phyloP scores from a whole-genome alignment of 2,888 invertebrate species.

The Platycheirus albimanus region DNA sequence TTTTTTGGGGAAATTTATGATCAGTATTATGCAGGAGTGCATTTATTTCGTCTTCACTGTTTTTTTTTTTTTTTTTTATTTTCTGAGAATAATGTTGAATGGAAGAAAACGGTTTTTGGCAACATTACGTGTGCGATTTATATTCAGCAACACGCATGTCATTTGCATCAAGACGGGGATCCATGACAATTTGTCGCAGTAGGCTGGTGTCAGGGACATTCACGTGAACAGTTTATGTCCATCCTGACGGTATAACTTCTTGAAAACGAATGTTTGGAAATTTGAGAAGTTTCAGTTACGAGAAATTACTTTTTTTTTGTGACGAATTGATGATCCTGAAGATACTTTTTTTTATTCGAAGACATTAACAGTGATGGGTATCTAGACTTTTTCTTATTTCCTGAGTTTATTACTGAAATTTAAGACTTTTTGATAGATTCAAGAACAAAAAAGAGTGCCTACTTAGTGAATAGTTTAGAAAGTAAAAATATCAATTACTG shows the following conservation, averaged over 20 bases:
- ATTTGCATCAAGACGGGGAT: conserved; percentile 39
- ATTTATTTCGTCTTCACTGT: conserved; percentile 36
- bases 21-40: conserved; percentile 52
- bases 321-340: not conserved
- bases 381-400: not conserved
- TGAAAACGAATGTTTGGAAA: conserved; percentile 34
- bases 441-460: not conserved
- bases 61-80: conserved; percentile 1
- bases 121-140: conserved; percentile 30
- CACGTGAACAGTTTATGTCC: conserved; percentile 52
- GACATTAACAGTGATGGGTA: not conserved
- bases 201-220: conserved; percentile 27
- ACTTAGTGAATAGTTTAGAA: too few relatives aligned
- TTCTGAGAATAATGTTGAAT: too few relatives aligned
- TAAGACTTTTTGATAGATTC: not conserved
- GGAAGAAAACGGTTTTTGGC: conserved; percentile 12
- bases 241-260: conserved; percentile 1
- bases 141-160: conserved; percentile 22
- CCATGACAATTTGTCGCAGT: conserved; percentile 47
- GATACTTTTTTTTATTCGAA: too few relatives aligned
- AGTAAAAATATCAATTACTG: too few relatives aligned
- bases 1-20: conserved; percentile 54
- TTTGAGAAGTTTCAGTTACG: conserved; percentile 22
- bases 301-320: not conserved
- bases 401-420: not conserved